phyloP scores from a whole-genome alignment of 1,140 invertebrate species.

The Anastrepha obliqua region DNA sequence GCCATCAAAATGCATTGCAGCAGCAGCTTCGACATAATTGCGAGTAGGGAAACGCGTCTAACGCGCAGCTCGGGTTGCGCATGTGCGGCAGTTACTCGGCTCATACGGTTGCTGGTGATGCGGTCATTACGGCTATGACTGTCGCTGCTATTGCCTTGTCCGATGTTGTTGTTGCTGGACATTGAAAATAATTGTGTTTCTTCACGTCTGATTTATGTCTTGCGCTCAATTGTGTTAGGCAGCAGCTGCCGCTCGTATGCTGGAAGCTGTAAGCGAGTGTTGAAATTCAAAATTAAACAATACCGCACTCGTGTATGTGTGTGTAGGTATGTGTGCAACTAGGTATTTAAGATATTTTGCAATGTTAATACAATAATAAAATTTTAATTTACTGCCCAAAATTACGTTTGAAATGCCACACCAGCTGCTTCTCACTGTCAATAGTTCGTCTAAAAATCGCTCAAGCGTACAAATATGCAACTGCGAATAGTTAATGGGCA shows the following conservation, averaged over 20 bases:
- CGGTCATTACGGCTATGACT: neutral
- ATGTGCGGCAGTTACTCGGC: conserved; percentile 4
- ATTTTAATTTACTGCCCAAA: no score
- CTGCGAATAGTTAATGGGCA: neutral
- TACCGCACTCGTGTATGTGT: neutral
- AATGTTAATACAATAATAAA: neutral
- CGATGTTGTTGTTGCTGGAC: neutral
- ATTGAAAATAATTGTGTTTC: conserved; percentile 12
- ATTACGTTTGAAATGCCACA: no score
- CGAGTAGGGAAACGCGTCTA: conserved; percentile 29
- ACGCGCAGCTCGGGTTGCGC: neutral
- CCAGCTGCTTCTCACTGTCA: no score
- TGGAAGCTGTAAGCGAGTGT: neutral
- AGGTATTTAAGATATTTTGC: neutral
- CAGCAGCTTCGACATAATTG: conserved; percentile 25
- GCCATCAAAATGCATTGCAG: conserved; percentile 35
- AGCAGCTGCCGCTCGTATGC: neutral
- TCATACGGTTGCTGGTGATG: neutral
- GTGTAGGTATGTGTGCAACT: neutral
- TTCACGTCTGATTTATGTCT: neutral
- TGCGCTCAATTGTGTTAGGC: neutral
- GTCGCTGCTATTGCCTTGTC: neutral
- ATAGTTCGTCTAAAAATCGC: no score
- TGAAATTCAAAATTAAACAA: neutral
- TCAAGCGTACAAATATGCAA: neutral